Percentiles rank a stretch among this genome's conserved stretches.
These are phyloP conservation scores for Pseudanteris insignis DNA, from an alignment of 2,888 invertebrate species.

Conservation along the genomic window DNA sequence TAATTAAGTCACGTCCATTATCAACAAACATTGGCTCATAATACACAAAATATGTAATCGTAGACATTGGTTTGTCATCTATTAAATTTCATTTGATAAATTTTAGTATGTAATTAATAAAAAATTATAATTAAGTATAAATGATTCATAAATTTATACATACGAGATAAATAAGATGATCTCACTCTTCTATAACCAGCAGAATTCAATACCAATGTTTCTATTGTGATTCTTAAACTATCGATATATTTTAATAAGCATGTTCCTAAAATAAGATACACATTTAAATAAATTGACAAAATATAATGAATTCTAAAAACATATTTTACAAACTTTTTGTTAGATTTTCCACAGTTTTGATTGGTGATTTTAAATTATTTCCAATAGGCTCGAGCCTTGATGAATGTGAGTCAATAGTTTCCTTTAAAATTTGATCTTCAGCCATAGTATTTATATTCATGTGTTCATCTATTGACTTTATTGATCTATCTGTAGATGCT, in stretches of 20 bases:
- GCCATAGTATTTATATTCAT: constrained; percentile 4
- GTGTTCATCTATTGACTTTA: constrained; percentile 50
- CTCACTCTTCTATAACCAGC: constrained; percentile 66
- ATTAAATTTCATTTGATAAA: too few species aligned
- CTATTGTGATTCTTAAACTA: constrained; percentile 65
- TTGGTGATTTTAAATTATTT: too few species aligned
- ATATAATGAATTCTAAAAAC: too few species aligned
- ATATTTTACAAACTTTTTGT: too few species aligned
- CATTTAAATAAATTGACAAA: background rate
- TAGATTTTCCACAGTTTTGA: too few species aligned
- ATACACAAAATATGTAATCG: constrained; percentile 67
- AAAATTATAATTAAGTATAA: too few species aligned
- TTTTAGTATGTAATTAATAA: too few species aligned
- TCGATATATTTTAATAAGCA: constrained; percentile 59
- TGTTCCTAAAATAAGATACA: constrained; percentile 35
- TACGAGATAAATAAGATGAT: constrained; percentile 55
- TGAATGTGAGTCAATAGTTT: constrained; percentile 5
- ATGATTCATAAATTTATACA: constrained; percentile 35
- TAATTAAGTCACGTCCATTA: constrained; percentile 55
- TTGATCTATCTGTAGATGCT: constrained; percentile 61
- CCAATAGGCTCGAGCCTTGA: too few species aligned
- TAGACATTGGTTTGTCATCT: constrained; percentile 51
- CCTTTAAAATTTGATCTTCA: constrained; percentile 3
- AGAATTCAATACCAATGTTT: constrained; percentile 65
- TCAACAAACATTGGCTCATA: constrained; percentile 64